Evolutionary conservation across 2,888 invertebrate genomes (phyloP), one percentile per base, ranked within the genome.

Genomic region (Papilio gigon): DNA sequence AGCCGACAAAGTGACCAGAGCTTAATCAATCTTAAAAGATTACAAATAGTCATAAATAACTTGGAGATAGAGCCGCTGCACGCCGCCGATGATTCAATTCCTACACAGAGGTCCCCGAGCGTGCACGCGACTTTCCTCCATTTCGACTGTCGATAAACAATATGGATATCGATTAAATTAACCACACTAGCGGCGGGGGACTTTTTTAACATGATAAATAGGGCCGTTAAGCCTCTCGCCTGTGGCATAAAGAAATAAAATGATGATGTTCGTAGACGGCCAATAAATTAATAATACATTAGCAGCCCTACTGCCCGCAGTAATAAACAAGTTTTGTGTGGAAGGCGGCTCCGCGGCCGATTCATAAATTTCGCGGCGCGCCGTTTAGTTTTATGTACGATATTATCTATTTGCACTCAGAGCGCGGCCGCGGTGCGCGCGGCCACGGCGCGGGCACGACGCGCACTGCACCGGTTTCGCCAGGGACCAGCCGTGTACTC

Each of bases 321-420:
- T 81, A 81, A 89, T 91, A 91, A 90, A 92, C 89, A 88, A 90
- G 85, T 86, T 89, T 89, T 88, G 90, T 88, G 88, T 89, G 86
- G 90, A 91, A 90, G 89, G 90, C 89, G 88, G 85, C 86, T 85
- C 85, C 81, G 81, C 74, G 80, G 83, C 80, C 84, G 88, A 88
- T 89, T 89, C 90, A 91, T 91, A 91, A 90, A 90, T 90, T 88
- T 86, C 80, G 82, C 85, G 79, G 86, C 87, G 87, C 86, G 86
- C 85, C 88, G 85, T 87, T 90, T 89, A 88, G 89, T 88, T 89
- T 88, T 89, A 88, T 86, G 84, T 81, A 84, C 80, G 86, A 89
- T 89, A 85, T 85, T 88, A 88, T 89, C 88, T 88, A 86, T 86
- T 84, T 81, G 81, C 86, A 86, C 87, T 84, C 86, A 85, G 82